phyloP scores from a whole-genome alignment of 2,888 invertebrate genomes.

The Brassicogethes aeneus region DNA sequence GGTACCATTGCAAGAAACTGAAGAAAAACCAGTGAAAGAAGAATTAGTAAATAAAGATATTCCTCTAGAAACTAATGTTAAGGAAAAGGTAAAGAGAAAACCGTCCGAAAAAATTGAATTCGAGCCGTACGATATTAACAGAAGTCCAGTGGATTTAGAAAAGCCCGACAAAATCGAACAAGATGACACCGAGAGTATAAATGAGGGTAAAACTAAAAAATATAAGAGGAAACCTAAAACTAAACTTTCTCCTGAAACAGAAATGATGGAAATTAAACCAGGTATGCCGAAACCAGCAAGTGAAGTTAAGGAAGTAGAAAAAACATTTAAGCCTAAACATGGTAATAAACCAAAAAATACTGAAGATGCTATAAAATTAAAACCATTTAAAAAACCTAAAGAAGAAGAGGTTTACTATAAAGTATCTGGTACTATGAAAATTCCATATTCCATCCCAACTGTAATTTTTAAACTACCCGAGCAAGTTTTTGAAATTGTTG shows the following conservation, averaged over 20 bases:
- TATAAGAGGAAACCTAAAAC: conserved; percentile 25
- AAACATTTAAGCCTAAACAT: conserved; percentile 33
- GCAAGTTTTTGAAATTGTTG: conserved; percentile 18
- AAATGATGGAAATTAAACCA: conserved; percentile 20
- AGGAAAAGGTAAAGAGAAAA: background rate
- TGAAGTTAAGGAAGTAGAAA: conserved; percentile 30
- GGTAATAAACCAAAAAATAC: conserved; percentile 20
- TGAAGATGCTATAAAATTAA: conserved; percentile 20
- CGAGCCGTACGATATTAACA: conserved; percentile 35
- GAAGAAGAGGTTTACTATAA: conserved; percentile 25
- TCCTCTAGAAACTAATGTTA: background rate
- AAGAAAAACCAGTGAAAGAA: conserved; percentile 8
- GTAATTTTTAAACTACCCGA: conserved; percentile 34
- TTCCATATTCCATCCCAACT: conserved; percentile 21
- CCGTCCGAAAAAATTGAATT: conserved; percentile 19
- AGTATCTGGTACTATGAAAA: conserved; percentile 19
- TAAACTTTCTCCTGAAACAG: conserved; percentile 17
- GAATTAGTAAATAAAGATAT: background rate
- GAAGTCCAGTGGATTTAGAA: conserved; percentile 24
- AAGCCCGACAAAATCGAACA: conserved; percentile 31
- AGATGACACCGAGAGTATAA: conserved; percentile 19
- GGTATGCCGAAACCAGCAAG: conserved; percentile 30
- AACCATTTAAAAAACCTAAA: conserved; percentile 25
- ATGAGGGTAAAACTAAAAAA: conserved; percentile 28
- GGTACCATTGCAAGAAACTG: conserved; percentile 29